Base-by-base conservation (phyloP, 2,113 vertebrate species). In the Esox niger region DNA sequence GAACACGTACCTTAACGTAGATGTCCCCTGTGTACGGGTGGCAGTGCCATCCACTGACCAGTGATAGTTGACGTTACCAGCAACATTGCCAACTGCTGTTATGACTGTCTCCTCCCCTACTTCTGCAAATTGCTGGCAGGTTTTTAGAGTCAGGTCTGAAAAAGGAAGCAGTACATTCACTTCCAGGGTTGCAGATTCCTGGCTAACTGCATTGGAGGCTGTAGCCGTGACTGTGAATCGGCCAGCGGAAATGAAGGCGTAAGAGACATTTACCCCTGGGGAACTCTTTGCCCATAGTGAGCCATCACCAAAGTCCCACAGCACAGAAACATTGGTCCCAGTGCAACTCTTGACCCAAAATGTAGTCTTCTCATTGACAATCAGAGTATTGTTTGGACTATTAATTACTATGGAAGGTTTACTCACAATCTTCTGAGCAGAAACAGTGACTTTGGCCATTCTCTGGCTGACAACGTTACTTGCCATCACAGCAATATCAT, bases 301-400 rank as follows among this genome's bases (percentile, higher is more conserved):
- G 2, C 82, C 85, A 38, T 93, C 91, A 55, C 92, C 91, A 82
- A 92, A 93, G 63, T 92, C 83, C 93, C 93, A 94, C 6, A 76
- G 21, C 64, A 90, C 75, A 5, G 84, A 82, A 38, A 84, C 84
- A 52, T 79, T 77, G 60, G 81, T 89, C 13, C 86, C 89, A n/a
- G 52, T 26, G 52, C 35, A 77, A 55, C 65, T 55, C 1, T 55
- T 49, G 4, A 88, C 84, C 83, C 82, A 89, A 77, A 93, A 92
- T 6, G 47, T 55, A 1, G 70, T 74, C 4, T 63, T 29, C 6
- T 79, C 73, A 49, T 90, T 87, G 49, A 84, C n/a, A 0, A 49
- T 76, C 63, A 93, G 26, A 1, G 71, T 66, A 9, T 76, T 76
- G 17, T 25, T 78, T 20, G 66, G 77, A 21, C 69, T 32, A 20